Conservation (phyloP, 2,888 invertebrate species). For the Melipona beecheii region DNA sequence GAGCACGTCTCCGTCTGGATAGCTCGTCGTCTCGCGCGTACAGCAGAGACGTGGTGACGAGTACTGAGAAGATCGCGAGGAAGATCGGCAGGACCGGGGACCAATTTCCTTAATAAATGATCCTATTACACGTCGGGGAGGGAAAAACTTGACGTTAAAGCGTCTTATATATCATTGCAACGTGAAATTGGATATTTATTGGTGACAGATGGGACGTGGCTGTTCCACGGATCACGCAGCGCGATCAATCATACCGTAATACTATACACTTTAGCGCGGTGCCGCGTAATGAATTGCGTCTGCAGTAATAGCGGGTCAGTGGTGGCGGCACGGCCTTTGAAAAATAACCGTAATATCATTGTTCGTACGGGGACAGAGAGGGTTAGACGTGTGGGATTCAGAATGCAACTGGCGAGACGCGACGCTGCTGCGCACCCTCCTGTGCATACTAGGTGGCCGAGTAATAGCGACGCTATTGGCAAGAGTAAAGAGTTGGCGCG, state of each 20-base stretch:
- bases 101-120: slow-evolving; percentile 84
- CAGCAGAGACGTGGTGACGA: slow-evolving; percentile 51
- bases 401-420: background rate
- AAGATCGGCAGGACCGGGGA: slow-evolving; percentile 63
- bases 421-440: background rate
- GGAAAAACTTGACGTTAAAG: slow-evolving; percentile 79
- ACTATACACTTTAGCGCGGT: slow-evolving; percentile 72
- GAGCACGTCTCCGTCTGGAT: slow-evolving; percentile 30
- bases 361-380: slow-evolving; percentile 43
- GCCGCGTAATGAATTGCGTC: slow-evolving; percentile 77
- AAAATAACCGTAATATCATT: slow-evolving; percentile 78
- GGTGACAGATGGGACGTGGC: slow-evolving; percentile 83
- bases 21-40: slow-evolving; percentile 55
- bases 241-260: slow-evolving; percentile 82
- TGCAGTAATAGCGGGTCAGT: slow-evolving; percentile 76
- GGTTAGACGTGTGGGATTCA: slow-evolving; percentile 54
- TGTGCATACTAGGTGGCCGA: background rate
- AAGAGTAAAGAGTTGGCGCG: background rate
- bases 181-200: slow-evolving; percentile 84
- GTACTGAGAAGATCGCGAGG: slow-evolving; percentile 44
- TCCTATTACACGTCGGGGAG: slow-evolving; percentile 80
- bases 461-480: background rate
- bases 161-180: slow-evolving; percentile 83
- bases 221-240: slow-evolving; percentile 79
- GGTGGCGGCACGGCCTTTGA: slow-evolving; percentile 65